Evolutionary conservation across 2,888 invertebrate species (phyloP).

Genomic region (Schrankia costaestrigalis): DNA sequence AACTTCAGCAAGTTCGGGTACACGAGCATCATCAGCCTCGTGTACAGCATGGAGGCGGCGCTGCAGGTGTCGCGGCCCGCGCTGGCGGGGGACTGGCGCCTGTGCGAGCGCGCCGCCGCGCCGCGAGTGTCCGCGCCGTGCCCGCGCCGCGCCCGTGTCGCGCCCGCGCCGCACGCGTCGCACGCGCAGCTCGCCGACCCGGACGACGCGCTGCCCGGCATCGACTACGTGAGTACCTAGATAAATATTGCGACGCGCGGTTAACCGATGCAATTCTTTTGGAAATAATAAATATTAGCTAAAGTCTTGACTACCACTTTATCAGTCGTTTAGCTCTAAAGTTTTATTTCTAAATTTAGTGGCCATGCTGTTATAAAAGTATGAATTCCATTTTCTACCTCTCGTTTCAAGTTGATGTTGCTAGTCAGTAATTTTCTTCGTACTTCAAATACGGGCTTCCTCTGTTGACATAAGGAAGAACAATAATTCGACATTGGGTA

Average conservation of each 20-base stretch:
- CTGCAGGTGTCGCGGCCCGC: slow-evolving; percentile 33
- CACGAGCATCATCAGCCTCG: slow-evolving; percentile 53
- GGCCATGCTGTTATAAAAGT: too few relatives aligned
- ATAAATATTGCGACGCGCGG: background rate
- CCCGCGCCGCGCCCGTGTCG: slow-evolving; percentile 8
- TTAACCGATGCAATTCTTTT: background rate
- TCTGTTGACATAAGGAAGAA: too few relatives aligned
- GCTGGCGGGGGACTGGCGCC: slow-evolving; percentile 41
- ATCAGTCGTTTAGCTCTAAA: too few relatives aligned
- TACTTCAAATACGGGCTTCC: too few relatives aligned
- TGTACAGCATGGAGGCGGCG: slow-evolving; percentile 37
- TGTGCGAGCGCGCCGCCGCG: slow-evolving; percentile 21
- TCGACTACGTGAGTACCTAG: slow-evolving; percentile 49
- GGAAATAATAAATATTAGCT: background rate
- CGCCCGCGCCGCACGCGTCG: slow-evolving; percentile 10
- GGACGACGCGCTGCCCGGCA: slow-evolving; percentile 58
- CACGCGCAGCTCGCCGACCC: slow-evolving; percentile 26
- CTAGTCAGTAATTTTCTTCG: too few relatives aligned
- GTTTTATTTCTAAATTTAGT: too few relatives aligned
- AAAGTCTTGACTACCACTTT: too few relatives aligned
- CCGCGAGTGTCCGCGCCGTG: slow-evolving; percentile 11
- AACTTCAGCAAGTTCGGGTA: slow-evolving; percentile 51
- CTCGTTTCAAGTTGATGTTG: too few relatives aligned
- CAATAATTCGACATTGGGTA: too few relatives aligned
- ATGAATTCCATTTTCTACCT: too few relatives aligned